A percentile compares a stretch with the other conserved stretches of the same genome.
Conservation (phyloP, 2,888 invertebrate species). For the Anthoptus insignis region DNA sequence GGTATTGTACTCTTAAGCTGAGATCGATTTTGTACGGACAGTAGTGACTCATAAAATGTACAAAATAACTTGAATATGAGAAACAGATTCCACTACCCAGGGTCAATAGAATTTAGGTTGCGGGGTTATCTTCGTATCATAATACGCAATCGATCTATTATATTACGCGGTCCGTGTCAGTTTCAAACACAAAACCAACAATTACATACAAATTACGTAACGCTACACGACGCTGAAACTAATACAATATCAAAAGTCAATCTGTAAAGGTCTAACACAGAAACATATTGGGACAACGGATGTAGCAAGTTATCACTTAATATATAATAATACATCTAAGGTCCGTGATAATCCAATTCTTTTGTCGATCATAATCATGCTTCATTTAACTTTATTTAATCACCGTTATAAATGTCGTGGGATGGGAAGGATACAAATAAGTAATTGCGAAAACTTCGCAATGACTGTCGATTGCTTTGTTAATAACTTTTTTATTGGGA, state of each 20-base stretch:
- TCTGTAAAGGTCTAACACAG: not conserved
- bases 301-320: slow-evolving; percentile 1
- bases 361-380: slow-evolving; percentile 26
- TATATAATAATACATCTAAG: not conserved
- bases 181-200: not conserved
- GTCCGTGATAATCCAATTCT: slow-evolving; percentile 15
- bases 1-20: too few relatives aligned
- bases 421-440: slow-evolving; percentile 5
- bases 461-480: slow-evolving; percentile 22
- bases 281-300: not conserved
- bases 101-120: not conserved
- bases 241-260: not conserved
- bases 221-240: not conserved
- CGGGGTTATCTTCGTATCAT: not conserved
- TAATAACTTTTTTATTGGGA: slow-evolving; percentile 12
- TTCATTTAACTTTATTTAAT: slow-evolving; percentile 17
- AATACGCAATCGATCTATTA: not conserved
- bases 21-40: too few relatives aligned
- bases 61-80: too few relatives aligned
- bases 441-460: slow-evolving; percentile 7
- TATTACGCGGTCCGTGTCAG: not conserved
- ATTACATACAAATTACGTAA: not conserved
- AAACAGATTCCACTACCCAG: too few relatives aligned
- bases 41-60: too few relatives aligned
- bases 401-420: slow-evolving; percentile 21